Percentiles rank a stretch among this genome's conserved stretches.
phyloP scores from a whole-genome alignment of 1,140 invertebrate species.

The Mactra quadrangularis region DNA sequence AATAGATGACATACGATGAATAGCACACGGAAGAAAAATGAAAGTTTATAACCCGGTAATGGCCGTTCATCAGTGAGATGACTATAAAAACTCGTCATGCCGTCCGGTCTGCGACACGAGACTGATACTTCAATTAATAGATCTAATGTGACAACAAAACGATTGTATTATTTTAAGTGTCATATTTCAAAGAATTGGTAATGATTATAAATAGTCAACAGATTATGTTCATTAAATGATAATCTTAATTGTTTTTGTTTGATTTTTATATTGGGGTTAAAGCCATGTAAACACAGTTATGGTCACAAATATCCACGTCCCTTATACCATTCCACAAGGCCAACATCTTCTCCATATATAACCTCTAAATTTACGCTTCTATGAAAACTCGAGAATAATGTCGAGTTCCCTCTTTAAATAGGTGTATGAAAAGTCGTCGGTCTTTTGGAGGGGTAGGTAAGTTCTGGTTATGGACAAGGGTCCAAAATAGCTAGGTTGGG shows the following conservation, averaged over 20 bases:
- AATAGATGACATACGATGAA: conserved; percentile 21
- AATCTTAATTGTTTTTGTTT: not conserved
- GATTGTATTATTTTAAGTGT: not conserved
- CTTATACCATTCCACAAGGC: too few species aligned
- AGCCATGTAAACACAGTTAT: too few species aligned
- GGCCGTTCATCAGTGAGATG: conserved; percentile 5
- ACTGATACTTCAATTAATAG: not conserved
- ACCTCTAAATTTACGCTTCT: too few species aligned
- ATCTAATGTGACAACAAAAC: not conserved
- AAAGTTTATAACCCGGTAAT: conserved; percentile 32
- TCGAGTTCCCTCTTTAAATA: too few species aligned
- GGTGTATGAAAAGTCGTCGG: too few species aligned
- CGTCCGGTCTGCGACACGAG: not conserved
- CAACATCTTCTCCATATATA: too few species aligned
- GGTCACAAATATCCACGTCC: too few species aligned
- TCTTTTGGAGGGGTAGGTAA: too few species aligned
- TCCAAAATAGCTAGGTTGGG: too few species aligned
- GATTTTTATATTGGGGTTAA: too few species aligned
- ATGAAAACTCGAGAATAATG: too few species aligned
- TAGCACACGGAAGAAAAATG: conserved; percentile 45
- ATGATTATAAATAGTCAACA: not conserved
- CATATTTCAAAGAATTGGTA: not conserved
- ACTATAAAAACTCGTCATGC: not conserved
- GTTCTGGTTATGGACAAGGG: too few species aligned
- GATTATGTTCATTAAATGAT: not conserved